Conservation (phyloP, 2,888 invertebrate genomes). For the Calameuta idolon region DNA sequence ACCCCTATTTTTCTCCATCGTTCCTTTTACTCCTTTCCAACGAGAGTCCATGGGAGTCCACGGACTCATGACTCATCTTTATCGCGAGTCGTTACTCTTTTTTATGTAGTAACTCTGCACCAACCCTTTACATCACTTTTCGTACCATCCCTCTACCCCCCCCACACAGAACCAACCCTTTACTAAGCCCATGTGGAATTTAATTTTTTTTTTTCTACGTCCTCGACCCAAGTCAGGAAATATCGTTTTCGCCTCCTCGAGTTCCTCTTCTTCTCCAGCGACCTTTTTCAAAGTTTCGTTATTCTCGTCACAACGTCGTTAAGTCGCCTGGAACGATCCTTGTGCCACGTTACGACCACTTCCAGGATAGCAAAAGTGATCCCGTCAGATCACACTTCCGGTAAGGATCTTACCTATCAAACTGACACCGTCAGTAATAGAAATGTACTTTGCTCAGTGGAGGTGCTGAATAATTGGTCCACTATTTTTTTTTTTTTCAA, state of each 20-base stretch:
- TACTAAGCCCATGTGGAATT: background rate
- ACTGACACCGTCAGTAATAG: too few species aligned
- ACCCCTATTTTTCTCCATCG: constrained; percentile 16
- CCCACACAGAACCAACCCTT: background rate
- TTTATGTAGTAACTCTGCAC: constrained; percentile 17
- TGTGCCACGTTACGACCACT: background rate
- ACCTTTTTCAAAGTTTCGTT: background rate
- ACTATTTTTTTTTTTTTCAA: background rate
- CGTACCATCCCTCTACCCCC: background rate
- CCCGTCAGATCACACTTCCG: background rate
- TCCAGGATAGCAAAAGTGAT: background rate
- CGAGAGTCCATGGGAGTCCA: constrained; percentile 5
- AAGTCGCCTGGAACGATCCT: background rate
- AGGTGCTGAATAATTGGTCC: background rate
- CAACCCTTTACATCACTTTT: background rate
- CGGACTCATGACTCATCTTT: constrained; percentile 24
- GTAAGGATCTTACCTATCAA: background rate
- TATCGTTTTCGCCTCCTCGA: constrained; percentile 4
- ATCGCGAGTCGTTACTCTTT: constrained; percentile 23
- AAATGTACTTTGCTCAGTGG: background rate
- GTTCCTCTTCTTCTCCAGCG: background rate
- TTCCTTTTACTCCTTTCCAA: constrained; percentile 11
- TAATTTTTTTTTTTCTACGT: background rate
- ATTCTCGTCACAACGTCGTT: background rate
- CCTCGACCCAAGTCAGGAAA: constrained; percentile 1